Evolutionary conservation across 1,140 invertebrate species (phyloP).

Genomic region (Anagrus nilaparvatae): DNA sequence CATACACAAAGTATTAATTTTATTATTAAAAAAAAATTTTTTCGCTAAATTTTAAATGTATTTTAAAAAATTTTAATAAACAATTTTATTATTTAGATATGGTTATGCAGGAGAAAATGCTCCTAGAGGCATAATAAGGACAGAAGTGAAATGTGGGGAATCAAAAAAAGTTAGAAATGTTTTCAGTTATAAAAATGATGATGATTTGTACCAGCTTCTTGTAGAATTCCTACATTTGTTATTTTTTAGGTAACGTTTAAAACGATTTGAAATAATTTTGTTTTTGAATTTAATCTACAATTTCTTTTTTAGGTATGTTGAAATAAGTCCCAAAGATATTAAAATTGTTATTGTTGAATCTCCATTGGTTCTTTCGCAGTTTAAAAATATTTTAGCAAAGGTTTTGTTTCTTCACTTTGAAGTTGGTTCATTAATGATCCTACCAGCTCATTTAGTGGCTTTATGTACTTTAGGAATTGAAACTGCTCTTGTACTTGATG

Average conservation of each 20-base stretch:
- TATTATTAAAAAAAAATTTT: slow-evolving; percentile 16
- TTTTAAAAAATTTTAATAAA: slow-evolving; percentile 12
- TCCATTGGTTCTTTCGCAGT: slow-evolving; percentile 66
- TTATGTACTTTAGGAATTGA: slow-evolving; percentile 65
- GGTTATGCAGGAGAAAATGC: slow-evolving; percentile 82
- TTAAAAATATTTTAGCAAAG: slow-evolving; percentile 78
- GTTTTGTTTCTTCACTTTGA: slow-evolving; percentile 90
- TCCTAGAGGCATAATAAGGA: slow-evolving; percentile 78
- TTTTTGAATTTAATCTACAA: slow-evolving; percentile 2
- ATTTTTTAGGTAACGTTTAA: slow-evolving; percentile 67
- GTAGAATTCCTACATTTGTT: slow-evolving; percentile 81
- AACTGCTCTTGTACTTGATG: slow-evolving; percentile 74
- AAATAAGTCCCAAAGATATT: slow-evolving; percentile 88
- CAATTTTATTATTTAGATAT: slow-evolving; percentile 50
- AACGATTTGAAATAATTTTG: neutral
- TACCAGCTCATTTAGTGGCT: slow-evolving; percentile 71
- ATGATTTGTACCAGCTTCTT: slow-evolving; percentile 75
- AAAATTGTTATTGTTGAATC: slow-evolving; percentile 87
- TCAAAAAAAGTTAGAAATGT: slow-evolving; percentile 54
- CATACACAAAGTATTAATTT: slow-evolving; percentile 76
- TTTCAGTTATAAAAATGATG: slow-evolving; percentile 57
- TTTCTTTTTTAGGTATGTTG: slow-evolving; percentile 56
- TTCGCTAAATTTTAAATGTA: slow-evolving; percentile 1
- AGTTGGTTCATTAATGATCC: slow-evolving; percentile 57
- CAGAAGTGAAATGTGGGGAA: slow-evolving; percentile 59